Percentiles rank a stretch among this genome's conserved stretches.
phyloP scores from a whole-genome alignment of 2,797 vertebrate genomes.

The Oophaga sylvatica region DNA sequence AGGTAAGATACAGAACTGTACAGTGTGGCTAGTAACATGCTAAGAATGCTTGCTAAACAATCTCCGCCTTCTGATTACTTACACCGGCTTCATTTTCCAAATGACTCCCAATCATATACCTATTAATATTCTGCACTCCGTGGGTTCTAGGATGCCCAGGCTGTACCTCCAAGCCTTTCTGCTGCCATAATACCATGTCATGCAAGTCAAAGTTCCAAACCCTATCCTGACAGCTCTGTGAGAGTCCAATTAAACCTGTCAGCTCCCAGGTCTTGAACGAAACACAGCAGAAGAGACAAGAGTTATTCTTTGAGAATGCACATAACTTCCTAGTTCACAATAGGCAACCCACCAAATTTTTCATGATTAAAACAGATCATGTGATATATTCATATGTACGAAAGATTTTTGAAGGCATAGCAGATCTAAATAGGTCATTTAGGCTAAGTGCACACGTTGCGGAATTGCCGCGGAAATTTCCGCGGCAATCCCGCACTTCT shows the following conservation, averaged over 20 bases:
- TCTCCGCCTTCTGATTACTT: not conserved
- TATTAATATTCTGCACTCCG: not conserved
- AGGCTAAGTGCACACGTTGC: no score
- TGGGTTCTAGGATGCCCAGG: not conserved
- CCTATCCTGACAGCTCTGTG: constrained; percentile 17
- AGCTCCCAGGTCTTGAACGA: constrained; percentile 1
- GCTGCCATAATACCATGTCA: constrained; percentile 12
- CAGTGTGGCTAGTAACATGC: not conserved
- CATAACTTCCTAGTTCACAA: no score
- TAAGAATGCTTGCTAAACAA: not conserved
- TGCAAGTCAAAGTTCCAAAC: constrained; percentile 2
- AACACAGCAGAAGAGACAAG: not conserved
- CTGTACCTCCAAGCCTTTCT: not conserved
- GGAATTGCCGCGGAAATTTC: no score
- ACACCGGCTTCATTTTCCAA: not conserved
- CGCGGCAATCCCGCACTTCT: no score
- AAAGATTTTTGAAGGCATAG: no score
- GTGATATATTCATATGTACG: no score
- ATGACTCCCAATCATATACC: not conserved
- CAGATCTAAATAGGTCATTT: no score
- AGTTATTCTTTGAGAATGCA: not conserved
- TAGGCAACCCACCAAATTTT: not conserved
- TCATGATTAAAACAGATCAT: not conserved
- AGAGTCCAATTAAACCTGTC: constrained; percentile 27
- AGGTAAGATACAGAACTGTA: not conserved